These are phyloP conservation scores for Amazona guildingii DNA, from an alignment of 2,113 vertebrate species.

Conservation along the genomic window DNA sequence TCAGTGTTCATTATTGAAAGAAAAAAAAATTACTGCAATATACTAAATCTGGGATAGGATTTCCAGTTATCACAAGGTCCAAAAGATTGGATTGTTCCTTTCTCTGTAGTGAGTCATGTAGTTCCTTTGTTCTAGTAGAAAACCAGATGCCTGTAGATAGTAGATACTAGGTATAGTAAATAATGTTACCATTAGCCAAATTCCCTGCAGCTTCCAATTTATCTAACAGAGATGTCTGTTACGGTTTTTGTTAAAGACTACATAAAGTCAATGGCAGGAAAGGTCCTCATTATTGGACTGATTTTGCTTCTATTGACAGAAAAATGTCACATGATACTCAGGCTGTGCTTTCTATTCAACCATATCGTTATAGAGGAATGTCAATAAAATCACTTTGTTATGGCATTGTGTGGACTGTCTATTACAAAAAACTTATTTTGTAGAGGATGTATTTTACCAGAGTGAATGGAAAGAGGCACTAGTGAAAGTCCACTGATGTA, in stretches of 20 bases:
- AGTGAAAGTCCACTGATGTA: not conserved
- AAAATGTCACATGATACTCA: slow-evolving; percentile 84
- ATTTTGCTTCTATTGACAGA: slow-evolving; percentile 77
- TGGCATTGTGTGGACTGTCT: slow-evolving; percentile 70
- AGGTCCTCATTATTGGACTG: slow-evolving; percentile 73
- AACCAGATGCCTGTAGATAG: slow-evolving; percentile 72
- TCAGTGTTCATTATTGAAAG: slow-evolving; percentile 65
- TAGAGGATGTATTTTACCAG: not conserved
- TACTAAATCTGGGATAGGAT: slow-evolving; percentile 51
- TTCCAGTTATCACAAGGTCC: slow-evolving; percentile 60
- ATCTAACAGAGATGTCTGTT: slow-evolving; percentile 69
- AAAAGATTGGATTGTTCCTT: slow-evolving; percentile 71
- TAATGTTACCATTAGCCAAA: slow-evolving; percentile 72
- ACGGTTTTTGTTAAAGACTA: slow-evolving; percentile 70
- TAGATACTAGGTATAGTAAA: slow-evolving; percentile 68
- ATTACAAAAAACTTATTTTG: not conserved
- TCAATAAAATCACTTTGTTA: slow-evolving; percentile 92
- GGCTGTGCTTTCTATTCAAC: slow-evolving; percentile 83
- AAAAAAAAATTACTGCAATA: slow-evolving; percentile 63
- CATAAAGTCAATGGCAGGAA: slow-evolving; percentile 72
- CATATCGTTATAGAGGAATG: slow-evolving; percentile 84
- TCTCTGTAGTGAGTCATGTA: slow-evolving; percentile 69
- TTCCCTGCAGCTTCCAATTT: slow-evolving; percentile 74
- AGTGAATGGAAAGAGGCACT: not conserved
- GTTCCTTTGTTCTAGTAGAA: slow-evolving; percentile 70